Evolutionary conservation across 1,140 invertebrate genomes (phyloP), one percentile per base, ranked within the genome.

Genomic region (Drosophila ficusphila): DNA sequence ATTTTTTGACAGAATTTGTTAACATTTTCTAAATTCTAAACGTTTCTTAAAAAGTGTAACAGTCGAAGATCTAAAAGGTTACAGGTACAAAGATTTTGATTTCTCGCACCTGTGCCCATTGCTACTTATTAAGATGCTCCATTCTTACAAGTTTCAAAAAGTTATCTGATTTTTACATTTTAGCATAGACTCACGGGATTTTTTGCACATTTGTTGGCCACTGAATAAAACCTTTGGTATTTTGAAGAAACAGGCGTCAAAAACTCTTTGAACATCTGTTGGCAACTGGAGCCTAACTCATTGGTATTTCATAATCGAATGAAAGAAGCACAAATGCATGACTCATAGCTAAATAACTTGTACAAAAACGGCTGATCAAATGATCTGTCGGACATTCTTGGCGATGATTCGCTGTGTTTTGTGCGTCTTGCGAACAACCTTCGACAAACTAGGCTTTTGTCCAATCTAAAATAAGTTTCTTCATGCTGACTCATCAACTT

Each of bases 351-450:
- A 14, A 51, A 41, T 52, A 67, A 52, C 44, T 62, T 62, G 58
- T 58, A 12, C 12, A 19, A 57, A 57, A 49, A 38, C 54, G 42
- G 25, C 23, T 64, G 25, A 25, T 41, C 58, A n/a, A n/a, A 67
- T 65, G 62, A 65, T 65, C 44, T 31, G 42, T 25, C 36, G 33
- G 21, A 65, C 62, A 65, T 67, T 65, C 62, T 51, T 65, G 42
- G 62, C 44, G 62, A 67, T 67, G 62, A 67, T 67, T 67, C 46
- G 60, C 62, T 21, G 27, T 8, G 60, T 39, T 65, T 48, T 65
- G 54, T 46, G 60, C 60, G 33, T 49, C 38, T 39, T 65, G 44
- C 8, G 25, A 25, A 49, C 36, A 51, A 65, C 42, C 44, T 47
- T 65, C 42, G 14, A 16, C 29, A 25, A 65, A 36, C 62, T 67